phyloP scores from a whole-genome alignment of 2,113 vertebrate genomes.

The Melospiza melodia region DNA sequence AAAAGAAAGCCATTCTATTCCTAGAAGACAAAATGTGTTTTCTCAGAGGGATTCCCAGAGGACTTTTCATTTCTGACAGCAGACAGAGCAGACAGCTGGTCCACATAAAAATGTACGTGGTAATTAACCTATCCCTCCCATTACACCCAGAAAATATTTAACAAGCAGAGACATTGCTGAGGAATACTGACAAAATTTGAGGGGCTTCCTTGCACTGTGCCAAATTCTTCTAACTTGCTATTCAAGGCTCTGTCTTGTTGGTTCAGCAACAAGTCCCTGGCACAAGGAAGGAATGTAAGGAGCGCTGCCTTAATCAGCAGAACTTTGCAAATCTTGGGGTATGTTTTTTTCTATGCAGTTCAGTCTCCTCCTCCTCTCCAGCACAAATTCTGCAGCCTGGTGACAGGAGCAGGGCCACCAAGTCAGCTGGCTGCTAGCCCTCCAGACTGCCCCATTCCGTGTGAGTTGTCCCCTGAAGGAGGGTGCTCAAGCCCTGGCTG shows the following conservation, averaged over 20 bases:
- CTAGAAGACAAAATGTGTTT: constrained; percentile 44
- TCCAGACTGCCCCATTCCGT: background rate
- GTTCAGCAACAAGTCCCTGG: background rate
- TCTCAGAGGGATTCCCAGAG: constrained; percentile 21
- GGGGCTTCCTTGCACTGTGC: background rate
- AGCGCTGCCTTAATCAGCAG: background rate
- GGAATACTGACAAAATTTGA: constrained; percentile 1
- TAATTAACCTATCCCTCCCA: background rate
- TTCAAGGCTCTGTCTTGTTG: background rate
- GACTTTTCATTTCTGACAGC: constrained; percentile 41
- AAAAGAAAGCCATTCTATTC: constrained; percentile 37
- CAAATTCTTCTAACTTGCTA: background rate
- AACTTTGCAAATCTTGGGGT: background rate
- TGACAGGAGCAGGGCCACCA: background rate
- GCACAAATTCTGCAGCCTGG: background rate
- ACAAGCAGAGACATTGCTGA: background rate
- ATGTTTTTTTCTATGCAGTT: background rate
- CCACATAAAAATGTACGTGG: background rate
- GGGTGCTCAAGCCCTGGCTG: background rate
- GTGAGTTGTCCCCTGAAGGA: fast-evolving
- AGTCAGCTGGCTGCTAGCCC: background rate
- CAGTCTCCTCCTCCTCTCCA: background rate
- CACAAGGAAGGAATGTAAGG: background rate
- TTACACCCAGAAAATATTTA: background rate
- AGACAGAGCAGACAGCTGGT: constrained; percentile 37